Base-by-base conservation (phyloP, 2,888 invertebrate species). In the Napeogenes sylphis region DNA sequence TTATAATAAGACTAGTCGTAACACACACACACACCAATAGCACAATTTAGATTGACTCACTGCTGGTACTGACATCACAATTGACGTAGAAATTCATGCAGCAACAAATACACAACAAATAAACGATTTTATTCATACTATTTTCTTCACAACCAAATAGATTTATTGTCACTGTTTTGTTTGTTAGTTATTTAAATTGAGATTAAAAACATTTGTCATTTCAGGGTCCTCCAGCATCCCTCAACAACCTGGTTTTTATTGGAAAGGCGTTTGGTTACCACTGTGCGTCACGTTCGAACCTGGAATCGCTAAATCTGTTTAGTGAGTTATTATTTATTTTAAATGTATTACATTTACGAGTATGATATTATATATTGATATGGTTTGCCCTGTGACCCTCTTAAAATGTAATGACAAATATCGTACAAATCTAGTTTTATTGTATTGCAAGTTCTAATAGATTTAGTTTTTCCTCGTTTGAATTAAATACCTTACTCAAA, bases 261-360 rank as follows among this genome's bases (percentile, higher is more conserved):
- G 98, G 83, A 93, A 98, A 68, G 98, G 98, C 2, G 95, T 97
- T 63, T 98, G 97, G 95, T 90, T 99, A 42, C 98, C 98, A 0
- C 92, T 99, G 33, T 95, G 97, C 55, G 93, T 95, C 62, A 95
- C 94, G 2, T 95, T 97, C 81, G 94, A 96, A 13, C 94, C 95
- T 10, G 97, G 97, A 10, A 94, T 96, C 74, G 93, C 97, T 6
- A 97, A 97, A 89, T 94, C 97, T 59, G 92, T 95, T n/a, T 97
- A 97, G 98, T 98, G 92, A 94, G 96, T 92, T 59, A 56, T 12
- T 58, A 56, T 53, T 55, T 59, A 10, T 21, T 30, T 30, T 12
- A 21, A 21, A 21, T 21, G 21, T 21, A 21, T 21, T 21, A 21
- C 21, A 21, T 21, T 21, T 21, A 21, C 21, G 1, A 21, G 21